Conservation (phyloP, 2,888 invertebrate genomes). For the Spodoptera exigua region DNA sequence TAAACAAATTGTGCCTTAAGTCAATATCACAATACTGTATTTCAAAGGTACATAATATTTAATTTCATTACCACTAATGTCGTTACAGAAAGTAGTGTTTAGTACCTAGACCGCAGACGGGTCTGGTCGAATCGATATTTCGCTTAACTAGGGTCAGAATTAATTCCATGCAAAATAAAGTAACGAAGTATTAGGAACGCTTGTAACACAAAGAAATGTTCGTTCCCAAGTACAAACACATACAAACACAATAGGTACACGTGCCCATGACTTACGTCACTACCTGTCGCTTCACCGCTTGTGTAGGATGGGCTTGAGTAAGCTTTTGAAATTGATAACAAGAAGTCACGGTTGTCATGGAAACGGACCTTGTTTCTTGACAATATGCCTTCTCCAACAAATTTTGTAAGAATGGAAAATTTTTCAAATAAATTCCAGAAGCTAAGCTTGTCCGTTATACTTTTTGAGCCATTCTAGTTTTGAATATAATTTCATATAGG, state of each 20-base stretch:
- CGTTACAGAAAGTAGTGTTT: not conserved
- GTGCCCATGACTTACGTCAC: slow-evolving; percentile 1
- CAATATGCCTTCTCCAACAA: not conserved
- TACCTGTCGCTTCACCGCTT: not conserved
- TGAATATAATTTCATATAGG: no score
- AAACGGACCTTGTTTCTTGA: not conserved
- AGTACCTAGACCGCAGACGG: slow-evolving; percentile 23
- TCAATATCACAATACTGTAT: not conserved
- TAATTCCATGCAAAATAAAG: slow-evolving; percentile 42
- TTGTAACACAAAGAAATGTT: not conserved
- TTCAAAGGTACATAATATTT: slow-evolving; percentile 15
- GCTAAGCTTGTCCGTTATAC: no score
- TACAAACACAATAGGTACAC: slow-evolving; percentile 6
- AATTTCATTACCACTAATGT: slow-evolving; percentile 20
- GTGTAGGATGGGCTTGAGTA: slow-evolving; percentile 4
- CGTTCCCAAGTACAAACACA: not conserved
- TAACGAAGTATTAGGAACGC: no score
- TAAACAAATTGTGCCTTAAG: no score
- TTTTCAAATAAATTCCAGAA: no score
- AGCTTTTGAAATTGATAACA: slow-evolving; percentile 2
- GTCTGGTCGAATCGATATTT: slow-evolving; percentile 45
- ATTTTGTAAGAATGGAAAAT: not conserved
- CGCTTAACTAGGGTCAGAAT: slow-evolving; percentile 40
- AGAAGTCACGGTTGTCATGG: slow-evolving; percentile 1
- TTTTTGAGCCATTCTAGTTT: no score